Evolutionary conservation across 2,113 vertebrate genomes (phyloP).

Genomic region (Rissa tridactyla): DNA sequence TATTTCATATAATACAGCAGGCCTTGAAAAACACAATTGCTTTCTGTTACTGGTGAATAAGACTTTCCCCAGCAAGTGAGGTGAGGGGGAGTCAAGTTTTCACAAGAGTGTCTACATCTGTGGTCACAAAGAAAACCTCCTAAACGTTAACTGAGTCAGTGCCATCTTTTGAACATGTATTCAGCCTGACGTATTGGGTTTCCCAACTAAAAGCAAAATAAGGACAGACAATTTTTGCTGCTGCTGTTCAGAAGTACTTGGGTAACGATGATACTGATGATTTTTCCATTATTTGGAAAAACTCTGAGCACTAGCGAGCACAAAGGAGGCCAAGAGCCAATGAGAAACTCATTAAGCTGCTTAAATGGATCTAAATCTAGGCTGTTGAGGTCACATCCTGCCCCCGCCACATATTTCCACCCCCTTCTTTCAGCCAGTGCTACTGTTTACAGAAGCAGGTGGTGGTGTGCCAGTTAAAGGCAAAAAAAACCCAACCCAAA

Average conservation of each 20-base stretch:
- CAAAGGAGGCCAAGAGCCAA: slow-evolving; percentile 67
- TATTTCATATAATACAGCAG: slow-evolving; percentile 15
- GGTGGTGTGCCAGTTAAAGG: not conserved
- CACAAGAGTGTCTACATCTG: slow-evolving; percentile 37
- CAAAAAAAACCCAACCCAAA: not conserved
- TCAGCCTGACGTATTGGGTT: not conserved
- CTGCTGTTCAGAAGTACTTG: not conserved
- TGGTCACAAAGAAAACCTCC: slow-evolving; percentile 52
- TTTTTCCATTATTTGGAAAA: slow-evolving; percentile 59
- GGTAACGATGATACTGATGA: not conserved
- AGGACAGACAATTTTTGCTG: not conserved
- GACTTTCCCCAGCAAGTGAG: not conserved
- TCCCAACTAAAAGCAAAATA: not conserved
- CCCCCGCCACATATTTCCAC: slow-evolving; percentile 45
- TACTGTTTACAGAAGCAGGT: slow-evolving; percentile 36
- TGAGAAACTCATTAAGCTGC: slow-evolving; percentile 69
- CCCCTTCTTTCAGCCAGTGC: not conserved
- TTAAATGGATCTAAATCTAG: slow-evolving; percentile 69
- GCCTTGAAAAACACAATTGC: slow-evolving; percentile 46
- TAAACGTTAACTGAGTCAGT: slow-evolving; percentile 21
- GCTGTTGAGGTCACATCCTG: slow-evolving; percentile 62
- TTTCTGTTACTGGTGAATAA: slow-evolving; percentile 44
- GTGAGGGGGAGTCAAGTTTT: slow-evolving; percentile 57
- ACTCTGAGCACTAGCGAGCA: slow-evolving; percentile 8
- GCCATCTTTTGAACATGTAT: not conserved